These are phyloP conservation scores for Agrotis puta DNA, from an alignment of 2,888 invertebrate genomes.

Conservation along the genomic window DNA sequence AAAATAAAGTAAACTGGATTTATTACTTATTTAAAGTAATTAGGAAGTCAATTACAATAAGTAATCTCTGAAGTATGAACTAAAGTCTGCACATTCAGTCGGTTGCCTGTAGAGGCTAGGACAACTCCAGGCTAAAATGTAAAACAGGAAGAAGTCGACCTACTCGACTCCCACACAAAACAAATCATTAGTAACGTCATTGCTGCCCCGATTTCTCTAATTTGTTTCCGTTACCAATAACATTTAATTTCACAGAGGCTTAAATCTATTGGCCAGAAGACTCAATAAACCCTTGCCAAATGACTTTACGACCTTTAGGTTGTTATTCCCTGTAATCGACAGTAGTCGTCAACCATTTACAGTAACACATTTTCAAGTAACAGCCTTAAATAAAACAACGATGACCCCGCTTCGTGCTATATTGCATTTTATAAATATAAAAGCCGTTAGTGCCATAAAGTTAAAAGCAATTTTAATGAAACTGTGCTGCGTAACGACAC, in stretches of 20 bases:
- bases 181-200: slow-evolving; percentile 27
- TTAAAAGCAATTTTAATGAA: slow-evolving; percentile 80
- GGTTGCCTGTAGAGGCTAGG: not conserved
- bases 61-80: no score
- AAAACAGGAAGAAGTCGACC: slow-evolving; percentile 3
- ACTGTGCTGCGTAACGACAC: slow-evolving; percentile 62
- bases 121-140: not conserved
- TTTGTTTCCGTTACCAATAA: slow-evolving; percentile 58
- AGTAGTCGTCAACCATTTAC: slow-evolving; percentile 34
- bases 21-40: no score
- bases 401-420: slow-evolving; percentile 24
- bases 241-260: slow-evolving; percentile 67
- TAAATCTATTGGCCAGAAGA: slow-evolving; percentile 52
- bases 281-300: slow-evolving; percentile 52
- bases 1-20: no score
- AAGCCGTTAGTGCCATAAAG: slow-evolving; percentile 71
- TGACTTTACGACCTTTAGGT: slow-evolving; percentile 26
- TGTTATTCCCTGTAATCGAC: slow-evolving; percentile 27
- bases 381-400: slow-evolving; percentile 42
- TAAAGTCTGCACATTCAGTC: not conserved
- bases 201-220: slow-evolving; percentile 22
- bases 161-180: slow-evolving; percentile 4
- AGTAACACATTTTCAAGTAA: slow-evolving; percentile 30
- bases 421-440: slow-evolving; percentile 62
- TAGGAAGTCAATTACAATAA: no score